phyloP scores from a whole-genome alignment of 2,113 vertebrate genomes.

The Sylvia atricapilla region DNA sequence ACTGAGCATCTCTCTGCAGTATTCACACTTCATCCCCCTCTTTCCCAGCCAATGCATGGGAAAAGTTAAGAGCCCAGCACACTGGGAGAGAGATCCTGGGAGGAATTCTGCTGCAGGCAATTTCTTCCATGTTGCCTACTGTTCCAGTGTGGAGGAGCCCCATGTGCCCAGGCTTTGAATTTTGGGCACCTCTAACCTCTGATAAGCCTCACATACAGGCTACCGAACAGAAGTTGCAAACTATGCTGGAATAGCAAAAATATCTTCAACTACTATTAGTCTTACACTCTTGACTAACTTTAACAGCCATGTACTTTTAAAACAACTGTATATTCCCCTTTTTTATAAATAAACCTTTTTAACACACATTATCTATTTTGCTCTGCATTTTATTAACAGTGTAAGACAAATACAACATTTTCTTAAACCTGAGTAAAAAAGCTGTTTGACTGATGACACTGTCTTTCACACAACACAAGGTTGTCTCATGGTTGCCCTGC shows the following conservation, averaged over 20 bases:
- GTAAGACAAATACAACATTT: not conserved
- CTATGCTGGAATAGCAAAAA: not conserved
- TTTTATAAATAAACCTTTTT: not conserved
- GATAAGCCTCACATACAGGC: fast-evolving
- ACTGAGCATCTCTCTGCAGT: not conserved
- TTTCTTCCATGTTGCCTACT: not conserved
- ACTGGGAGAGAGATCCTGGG: not conserved
- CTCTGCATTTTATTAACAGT: not conserved
- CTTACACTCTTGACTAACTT: not conserved
- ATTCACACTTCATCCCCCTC: not conserved
- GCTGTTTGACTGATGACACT: not conserved
- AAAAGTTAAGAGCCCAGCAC: not conserved
- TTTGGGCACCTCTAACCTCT: not conserved
- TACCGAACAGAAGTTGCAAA: not conserved
- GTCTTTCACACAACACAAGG: fast-evolving
- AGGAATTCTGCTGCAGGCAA: not conserved
- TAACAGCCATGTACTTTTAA: not conserved
- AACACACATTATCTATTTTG: not conserved
- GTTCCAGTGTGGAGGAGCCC: fast-evolving
- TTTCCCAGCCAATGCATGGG: fast-evolving
- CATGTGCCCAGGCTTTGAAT: not conserved
- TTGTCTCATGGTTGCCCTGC: not conserved
- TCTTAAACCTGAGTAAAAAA: not conserved
- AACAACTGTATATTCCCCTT: not conserved
- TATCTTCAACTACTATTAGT: not conserved